Percentiles rank a stretch among this genome's conserved stretches.
These are phyloP conservation scores for Neoitamus cyanurus DNA, from an alignment of 2,888 invertebrate genomes.

Conservation along the genomic window DNA sequence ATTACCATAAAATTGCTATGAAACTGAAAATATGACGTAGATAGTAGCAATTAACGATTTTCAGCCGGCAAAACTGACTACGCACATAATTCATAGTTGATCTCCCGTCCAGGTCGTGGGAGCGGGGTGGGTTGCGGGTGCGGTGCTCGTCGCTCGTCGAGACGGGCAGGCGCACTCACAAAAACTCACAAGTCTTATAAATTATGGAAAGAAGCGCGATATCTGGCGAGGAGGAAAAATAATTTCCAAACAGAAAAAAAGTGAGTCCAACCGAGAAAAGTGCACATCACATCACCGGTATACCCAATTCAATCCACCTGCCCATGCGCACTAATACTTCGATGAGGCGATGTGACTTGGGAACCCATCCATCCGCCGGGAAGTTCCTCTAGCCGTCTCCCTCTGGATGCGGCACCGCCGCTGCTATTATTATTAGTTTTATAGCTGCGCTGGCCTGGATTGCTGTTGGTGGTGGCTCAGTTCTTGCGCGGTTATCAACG, in stretches of 20 bases:
- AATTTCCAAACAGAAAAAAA: conserved; percentile 19
- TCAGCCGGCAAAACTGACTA: conserved; percentile 44
- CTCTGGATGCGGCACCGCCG: background rate
- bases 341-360: background rate
- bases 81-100: conserved; percentile 46
- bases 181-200: conserved; percentile 44
- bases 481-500: conserved; percentile 18
- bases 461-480: conserved; percentile 18
- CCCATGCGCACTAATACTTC: conserved; percentile 41
- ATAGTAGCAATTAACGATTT: conserved; percentile 45
- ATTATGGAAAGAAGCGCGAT: conserved; percentile 38
- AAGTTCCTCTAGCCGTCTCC: background rate
- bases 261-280: conserved; percentile 19
- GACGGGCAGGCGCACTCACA: background rate
- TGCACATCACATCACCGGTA: conserved; percentile 12
- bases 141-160: background rate
- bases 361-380: background rate
- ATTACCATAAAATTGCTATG: conserved; percentile 42
- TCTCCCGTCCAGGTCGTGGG: background rate
- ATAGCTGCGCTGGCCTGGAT: background rate
- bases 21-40: conserved; percentile 34
- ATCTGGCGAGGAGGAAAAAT: conserved; percentile 35
- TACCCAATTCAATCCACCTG: conserved; percentile 46
- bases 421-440: conserved; percentile 40
- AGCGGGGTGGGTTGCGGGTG: background rate